Evolutionary conservation across 1,140 invertebrate genomes (phyloP).

Genomic region (Fopius arisanus): DNA sequence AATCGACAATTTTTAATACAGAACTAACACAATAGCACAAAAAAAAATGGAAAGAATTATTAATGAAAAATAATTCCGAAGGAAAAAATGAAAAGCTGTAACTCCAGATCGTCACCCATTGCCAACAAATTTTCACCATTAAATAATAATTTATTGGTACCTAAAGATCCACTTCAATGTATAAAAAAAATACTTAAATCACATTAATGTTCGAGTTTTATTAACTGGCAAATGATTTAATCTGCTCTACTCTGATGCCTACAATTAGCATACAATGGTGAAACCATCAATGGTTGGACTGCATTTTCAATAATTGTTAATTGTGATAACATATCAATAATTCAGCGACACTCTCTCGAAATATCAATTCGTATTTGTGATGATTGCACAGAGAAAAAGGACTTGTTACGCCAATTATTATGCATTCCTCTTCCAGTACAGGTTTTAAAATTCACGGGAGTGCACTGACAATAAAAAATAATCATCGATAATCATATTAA

Average conservation of each 20-base stretch:
- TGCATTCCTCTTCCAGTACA: too few species aligned
- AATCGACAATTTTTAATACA: neutral
- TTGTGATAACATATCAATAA: neutral
- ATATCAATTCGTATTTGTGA: neutral
- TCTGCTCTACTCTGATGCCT: neutral
- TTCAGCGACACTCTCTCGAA: neutral
- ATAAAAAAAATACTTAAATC: neutral
- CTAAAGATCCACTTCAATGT: neutral
- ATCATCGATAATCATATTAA: neutral
- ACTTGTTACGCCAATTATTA: neutral
- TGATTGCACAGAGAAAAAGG: neutral
- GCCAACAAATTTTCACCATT: neutral
- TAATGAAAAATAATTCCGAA: too few species aligned
- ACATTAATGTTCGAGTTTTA: neutral
- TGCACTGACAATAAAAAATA: neutral
- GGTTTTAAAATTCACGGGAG: neutral
- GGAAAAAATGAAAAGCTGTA: too few species aligned
- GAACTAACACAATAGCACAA: neutral
- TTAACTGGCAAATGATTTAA: neutral
- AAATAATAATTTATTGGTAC: constrained; percentile 7
- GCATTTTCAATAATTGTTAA: neutral
- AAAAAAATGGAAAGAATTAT: too few species aligned
- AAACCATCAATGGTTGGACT: neutral
- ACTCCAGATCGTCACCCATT: too few species aligned
- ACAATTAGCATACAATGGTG: neutral